These are phyloP conservation scores for Ptiloglossa arizonensis DNA, from an alignment of 1,140 invertebrate genomes.

Conservation along the genomic window DNA sequence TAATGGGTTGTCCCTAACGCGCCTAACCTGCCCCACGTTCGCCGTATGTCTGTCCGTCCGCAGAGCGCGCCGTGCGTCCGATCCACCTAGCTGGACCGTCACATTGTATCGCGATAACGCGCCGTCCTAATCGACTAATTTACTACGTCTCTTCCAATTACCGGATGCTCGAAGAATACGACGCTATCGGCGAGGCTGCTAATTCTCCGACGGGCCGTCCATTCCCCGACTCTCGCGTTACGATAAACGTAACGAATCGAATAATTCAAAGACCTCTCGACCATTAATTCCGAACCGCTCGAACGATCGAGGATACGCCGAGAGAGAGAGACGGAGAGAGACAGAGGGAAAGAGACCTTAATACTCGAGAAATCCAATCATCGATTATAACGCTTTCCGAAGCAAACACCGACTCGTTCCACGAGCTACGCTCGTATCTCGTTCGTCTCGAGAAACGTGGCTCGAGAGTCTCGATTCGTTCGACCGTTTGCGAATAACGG, in stretches of 20 bases:
- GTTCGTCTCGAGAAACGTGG: no score
- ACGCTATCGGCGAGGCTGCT: constrained; percentile 1
- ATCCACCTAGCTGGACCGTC: constrained; percentile 35
- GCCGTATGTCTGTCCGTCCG: constrained; percentile 20
- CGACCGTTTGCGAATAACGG: no score
- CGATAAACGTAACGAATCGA: constrained; percentile 30
- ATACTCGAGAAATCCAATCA: no score
- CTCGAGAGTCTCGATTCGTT: no score
- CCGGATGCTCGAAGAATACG: constrained; percentile 46
- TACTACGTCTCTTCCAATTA: constrained; percentile 47
- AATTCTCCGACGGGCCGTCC: neutral
- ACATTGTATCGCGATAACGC: constrained; percentile 49
- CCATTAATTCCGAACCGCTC: constrained; percentile 15
- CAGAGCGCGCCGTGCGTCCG: neutral
- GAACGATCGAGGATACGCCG: no score
- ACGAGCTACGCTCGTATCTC: no score
- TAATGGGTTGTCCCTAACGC: constrained; percentile 65
- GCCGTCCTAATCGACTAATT: constrained; percentile 42
- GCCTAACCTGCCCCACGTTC: constrained; percentile 59
- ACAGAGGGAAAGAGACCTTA: no score
- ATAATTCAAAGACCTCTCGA: neutral
- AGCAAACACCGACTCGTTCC: neutral
- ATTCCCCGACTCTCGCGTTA: neutral
- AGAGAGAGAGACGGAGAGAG: no score
- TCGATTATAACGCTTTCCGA: neutral